Conservation (phyloP, 1,140 invertebrate species). For the Hylaeus volcanicus region DNA sequence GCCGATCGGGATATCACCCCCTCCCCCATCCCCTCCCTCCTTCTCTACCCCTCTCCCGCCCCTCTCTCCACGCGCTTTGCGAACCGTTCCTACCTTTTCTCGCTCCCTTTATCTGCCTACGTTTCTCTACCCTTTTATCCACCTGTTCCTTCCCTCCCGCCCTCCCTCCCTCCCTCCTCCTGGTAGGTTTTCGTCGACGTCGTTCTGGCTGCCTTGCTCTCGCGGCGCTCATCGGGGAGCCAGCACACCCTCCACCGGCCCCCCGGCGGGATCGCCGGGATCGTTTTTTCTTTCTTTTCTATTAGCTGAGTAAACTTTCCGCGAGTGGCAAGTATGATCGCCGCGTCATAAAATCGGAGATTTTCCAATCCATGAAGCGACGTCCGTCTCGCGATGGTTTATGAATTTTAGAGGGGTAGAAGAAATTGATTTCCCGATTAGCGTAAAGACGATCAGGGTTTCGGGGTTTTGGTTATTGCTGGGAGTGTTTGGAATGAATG, state of each 20-base stretch:
- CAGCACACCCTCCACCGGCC: not conserved
- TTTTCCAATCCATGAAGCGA: slow-evolving; percentile 39
- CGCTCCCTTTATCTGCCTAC: not conserved
- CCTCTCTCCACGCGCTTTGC: not conserved
- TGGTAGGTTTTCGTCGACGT: slow-evolving; percentile 48
- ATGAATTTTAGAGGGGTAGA: slow-evolving; percentile 7
- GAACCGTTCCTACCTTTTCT: not conserved
- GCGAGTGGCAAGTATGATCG: slow-evolving; percentile 50
- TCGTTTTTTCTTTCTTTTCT: slow-evolving; percentile 34
- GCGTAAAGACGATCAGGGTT: not conserved
- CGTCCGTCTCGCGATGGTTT: slow-evolving; percentile 12
- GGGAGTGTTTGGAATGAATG: too few relatives aligned
- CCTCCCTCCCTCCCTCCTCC: slow-evolving; percentile 1
- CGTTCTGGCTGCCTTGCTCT: slow-evolving; percentile 60
- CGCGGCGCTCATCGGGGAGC: slow-evolving; percentile 46
- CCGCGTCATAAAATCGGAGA: slow-evolving; percentile 50
- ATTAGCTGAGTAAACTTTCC: slow-evolving; percentile 57
- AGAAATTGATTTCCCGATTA: slow-evolving; percentile 14
- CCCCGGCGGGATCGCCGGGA: not conserved
- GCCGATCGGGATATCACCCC: slow-evolving; percentile 61
- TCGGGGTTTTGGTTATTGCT: too few relatives aligned
- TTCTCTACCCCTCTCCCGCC: not conserved
- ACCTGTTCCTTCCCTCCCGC: slow-evolving; percentile 13
- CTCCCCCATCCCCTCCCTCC: slow-evolving; percentile 10
- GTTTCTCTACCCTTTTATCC: not conserved